Conservation (phyloP, 2,797 vertebrate genomes). For the Chaetophractus vellerosus region DNA sequence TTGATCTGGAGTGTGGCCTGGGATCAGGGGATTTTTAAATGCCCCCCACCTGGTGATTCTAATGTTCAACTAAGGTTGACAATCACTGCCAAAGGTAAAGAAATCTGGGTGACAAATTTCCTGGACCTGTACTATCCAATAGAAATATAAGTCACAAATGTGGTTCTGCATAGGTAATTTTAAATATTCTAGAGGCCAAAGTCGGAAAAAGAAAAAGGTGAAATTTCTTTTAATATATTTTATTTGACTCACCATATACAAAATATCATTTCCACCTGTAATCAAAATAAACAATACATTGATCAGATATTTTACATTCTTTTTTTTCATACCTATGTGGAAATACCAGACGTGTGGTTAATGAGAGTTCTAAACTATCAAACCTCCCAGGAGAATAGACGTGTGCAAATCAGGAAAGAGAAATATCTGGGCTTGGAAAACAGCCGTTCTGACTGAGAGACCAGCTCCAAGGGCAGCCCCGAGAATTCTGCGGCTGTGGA, state of each 20-base stretch:
- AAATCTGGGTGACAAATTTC: neutral
- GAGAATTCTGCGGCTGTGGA: neutral
- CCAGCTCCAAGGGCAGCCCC: neutral
- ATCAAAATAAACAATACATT: neutral
- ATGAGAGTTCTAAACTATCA: neutral
- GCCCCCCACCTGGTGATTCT: neutral
- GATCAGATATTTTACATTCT: neutral
- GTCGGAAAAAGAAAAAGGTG: neutral
- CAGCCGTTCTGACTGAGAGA: too few relatives aligned
- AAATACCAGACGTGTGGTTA: neutral
- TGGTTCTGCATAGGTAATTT: neutral
- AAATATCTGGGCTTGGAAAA: neutral
- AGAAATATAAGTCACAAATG: constrained; percentile 31
- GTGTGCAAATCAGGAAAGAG: neutral
- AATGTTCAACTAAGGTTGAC: neutral
- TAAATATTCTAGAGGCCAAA: constrained; percentile 22
- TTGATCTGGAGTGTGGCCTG: too few relatives aligned
- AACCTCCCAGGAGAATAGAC: neutral
- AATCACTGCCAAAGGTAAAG: neutral
- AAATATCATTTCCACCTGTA: neutral
- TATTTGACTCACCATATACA: too few relatives aligned
- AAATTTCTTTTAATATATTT: neutral
- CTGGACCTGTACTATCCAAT: neutral
- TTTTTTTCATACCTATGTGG: neutral
- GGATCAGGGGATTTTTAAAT: too few relatives aligned